These are phyloP conservation scores for Heliconius himera DNA, from an alignment of 1,140 invertebrate genomes.

Conservation along the genomic window DNA sequence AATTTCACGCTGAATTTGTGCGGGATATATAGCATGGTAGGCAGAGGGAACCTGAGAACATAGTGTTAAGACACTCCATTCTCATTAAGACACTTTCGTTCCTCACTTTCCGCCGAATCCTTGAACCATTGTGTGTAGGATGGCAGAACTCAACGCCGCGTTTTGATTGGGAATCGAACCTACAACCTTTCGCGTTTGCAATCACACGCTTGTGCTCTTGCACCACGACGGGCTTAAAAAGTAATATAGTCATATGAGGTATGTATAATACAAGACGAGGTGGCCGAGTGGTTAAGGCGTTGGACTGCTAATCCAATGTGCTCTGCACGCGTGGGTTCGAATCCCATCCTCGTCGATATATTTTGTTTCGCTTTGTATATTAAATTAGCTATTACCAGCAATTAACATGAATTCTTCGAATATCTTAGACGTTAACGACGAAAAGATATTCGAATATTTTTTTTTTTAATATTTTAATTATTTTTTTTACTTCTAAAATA, in stretches of 20 bases:
- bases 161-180: conserved; percentile 29
- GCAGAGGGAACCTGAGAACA: not conserved
- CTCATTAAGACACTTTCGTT: not conserved
- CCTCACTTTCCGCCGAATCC: not conserved
- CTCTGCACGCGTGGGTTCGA: conserved; percentile 75
- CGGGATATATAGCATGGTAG: not conserved
- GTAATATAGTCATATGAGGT: no score
- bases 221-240: not conserved
- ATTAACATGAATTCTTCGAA: not conserved
- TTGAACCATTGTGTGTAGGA: not conserved
- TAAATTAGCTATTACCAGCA: not conserved
- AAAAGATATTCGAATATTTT: not conserved
- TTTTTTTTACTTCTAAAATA: not conserved
- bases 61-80: not conserved
- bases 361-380: not conserved
- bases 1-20: not conserved
- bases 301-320: conserved; percentile 90
- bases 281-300: conserved; percentile 95
- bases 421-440: not conserved
- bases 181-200: no score
- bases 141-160: not conserved
- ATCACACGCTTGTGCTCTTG: no score
- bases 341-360: conserved; percentile 64
- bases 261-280: conserved; percentile 83
- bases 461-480: not conserved